Percentiles rank a stretch among this genome's conserved stretches.
Conservation (phyloP, 2,797 vertebrate species). For the Trachurus trachurus region DNA sequence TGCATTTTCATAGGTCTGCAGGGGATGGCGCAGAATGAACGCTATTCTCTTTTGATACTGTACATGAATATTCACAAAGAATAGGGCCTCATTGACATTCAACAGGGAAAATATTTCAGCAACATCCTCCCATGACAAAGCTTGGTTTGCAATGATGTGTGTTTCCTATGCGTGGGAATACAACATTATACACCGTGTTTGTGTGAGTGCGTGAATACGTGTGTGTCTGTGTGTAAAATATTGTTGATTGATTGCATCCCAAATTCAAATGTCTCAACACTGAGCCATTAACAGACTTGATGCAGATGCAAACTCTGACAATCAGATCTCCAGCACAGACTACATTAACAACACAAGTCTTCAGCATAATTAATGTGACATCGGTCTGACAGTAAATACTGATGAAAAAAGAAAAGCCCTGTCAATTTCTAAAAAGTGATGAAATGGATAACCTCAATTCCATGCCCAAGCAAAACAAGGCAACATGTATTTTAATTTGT, state of each 20-base stretch:
- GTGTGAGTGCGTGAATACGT: slow-evolving; percentile 5
- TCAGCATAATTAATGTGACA: slow-evolving; percentile 40
- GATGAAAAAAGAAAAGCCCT: slow-evolving; percentile 30
- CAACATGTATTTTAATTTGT: slow-evolving; percentile 5
- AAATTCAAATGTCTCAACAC: slow-evolving; percentile 2
- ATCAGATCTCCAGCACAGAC: slow-evolving; percentile 18
- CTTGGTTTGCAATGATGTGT: slow-evolving; percentile 43
- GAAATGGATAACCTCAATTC: slow-evolving; percentile 46
- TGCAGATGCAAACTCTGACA: slow-evolving; percentile 16
- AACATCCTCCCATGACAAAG: slow-evolving; percentile 57
- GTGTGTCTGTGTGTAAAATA: not conserved
- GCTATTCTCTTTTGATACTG: slow-evolving; percentile 64
- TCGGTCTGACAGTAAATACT: slow-evolving; percentile 46
- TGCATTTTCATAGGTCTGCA: slow-evolving; percentile 69
- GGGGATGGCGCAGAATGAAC: slow-evolving; percentile 54
- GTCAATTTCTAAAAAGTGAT: slow-evolving; percentile 16
- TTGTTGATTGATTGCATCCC: not conserved
- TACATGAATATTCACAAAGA: slow-evolving; percentile 77
- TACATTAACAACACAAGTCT: slow-evolving; percentile 17
- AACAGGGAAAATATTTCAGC: slow-evolving; percentile 50
- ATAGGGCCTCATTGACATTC: slow-evolving; percentile 62
- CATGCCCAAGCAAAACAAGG: slow-evolving; percentile 21
- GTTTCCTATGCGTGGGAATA: slow-evolving; percentile 20
- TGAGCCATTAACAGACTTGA: not conserved
- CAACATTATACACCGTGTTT: slow-evolving; percentile 11